Base-by-base conservation (phyloP, 2,797 vertebrate genomes). In the Novumbra hubbsi region DNA sequence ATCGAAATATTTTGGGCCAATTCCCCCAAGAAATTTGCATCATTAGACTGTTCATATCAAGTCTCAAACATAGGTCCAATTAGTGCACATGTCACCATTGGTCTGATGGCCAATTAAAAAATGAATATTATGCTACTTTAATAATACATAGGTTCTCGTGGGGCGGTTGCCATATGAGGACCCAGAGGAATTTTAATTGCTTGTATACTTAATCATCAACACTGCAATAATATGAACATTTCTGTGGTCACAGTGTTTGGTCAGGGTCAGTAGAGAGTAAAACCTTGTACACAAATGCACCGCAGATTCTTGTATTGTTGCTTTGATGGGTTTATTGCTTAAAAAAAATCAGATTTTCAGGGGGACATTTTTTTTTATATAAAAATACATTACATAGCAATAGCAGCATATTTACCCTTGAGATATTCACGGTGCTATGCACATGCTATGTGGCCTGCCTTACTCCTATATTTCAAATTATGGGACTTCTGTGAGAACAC, bases 101-200 rank as follows among this genome's bases (percentile, higher is more conserved):
- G 78, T 83, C 73, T 73, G 80, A 86, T 80, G 82, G 84, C 81
- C 76, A 88, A 89, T 89, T 90, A 88, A 78, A 17, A 67, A 68
- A 75, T 80, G 76, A 73, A 81, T 69, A 71, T 76, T 74, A 60
- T 71, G 75, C 81, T 85, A 79, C 78, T 72, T 24, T 78, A 81
- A 74, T 79, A 24, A 60, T 65, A 73, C 62, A 38, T 14, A 28
- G 11, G 41, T 32, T 67, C 38, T 66, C 52, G 74, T 75, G 55
- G 70, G 71, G 67, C 73, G 30, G 60, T 69, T 62, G 78, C 62
- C 48, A 78, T 84, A 82, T 80, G 49, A 66, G 70, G 67, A 68
- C 68, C 80, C 48, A 27, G 49, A 75, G 76, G 76, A 72, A 69
- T 81, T 87, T 87, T 87, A 88, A 89, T 90, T 88, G 87, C 81